Conservation (phyloP, 35 echinoderm and acorn worm genomes). For the Anneissia japonica region DNA sequence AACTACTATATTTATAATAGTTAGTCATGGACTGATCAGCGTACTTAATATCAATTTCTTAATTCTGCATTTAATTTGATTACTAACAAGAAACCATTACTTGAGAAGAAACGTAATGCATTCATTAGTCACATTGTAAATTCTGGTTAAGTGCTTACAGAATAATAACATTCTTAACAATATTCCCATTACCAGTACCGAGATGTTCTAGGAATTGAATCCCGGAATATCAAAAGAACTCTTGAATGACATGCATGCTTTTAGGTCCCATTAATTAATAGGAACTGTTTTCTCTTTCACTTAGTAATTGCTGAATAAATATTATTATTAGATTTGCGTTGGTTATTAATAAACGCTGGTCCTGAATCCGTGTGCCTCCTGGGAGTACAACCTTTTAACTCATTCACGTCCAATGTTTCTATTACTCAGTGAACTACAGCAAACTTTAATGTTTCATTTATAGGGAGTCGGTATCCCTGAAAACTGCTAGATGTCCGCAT, state of each 20-base stretch:
- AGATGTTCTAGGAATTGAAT: too few relatives aligned
- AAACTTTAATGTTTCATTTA: neutral
- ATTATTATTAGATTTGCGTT: neutral
- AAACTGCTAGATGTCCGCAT: neutral
- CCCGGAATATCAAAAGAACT: too few relatives aligned
- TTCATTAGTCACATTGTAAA: too few relatives aligned
- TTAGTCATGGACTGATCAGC: neutral
- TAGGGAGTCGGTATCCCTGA: neutral
- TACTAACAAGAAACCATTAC: neutral
- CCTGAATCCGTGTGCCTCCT: neutral
- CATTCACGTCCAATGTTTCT: neutral
- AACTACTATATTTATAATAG: too few relatives aligned
- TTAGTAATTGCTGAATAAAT: neutral
- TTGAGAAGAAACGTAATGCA: too few relatives aligned
- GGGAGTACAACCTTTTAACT: neutral
- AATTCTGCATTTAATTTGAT: neutral
- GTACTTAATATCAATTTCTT: neutral
- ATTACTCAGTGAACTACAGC: neutral
- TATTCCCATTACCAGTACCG: too few relatives aligned
- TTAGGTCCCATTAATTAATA: neutral
- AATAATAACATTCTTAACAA: too few relatives aligned
- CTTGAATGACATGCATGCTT: too few relatives aligned
- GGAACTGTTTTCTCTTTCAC: neutral
- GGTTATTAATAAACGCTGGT: neutral
- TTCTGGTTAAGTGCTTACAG: too few relatives aligned